A percentile compares a stretch with the other conserved stretches of the same genome.
These are phyloP conservation scores for Capitulum mitella DNA, from an alignment of 2,888 invertebrate genomes.

Conservation along the genomic window DNA sequence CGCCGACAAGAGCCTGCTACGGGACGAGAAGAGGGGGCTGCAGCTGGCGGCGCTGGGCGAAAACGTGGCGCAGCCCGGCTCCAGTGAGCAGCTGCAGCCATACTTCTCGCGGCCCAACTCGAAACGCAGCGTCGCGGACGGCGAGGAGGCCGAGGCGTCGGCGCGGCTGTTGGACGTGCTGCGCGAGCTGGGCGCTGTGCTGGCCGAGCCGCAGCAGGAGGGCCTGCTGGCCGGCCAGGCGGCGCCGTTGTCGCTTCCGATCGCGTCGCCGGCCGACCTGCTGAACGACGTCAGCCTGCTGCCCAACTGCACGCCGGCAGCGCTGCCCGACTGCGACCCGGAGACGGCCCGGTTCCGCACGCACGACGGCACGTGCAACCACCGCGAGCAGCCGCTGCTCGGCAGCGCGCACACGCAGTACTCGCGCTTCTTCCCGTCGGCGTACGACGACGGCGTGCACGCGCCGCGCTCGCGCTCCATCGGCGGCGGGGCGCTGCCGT, in stretches of 20 bases:
- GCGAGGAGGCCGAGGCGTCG: background rate
- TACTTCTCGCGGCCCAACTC: background rate
- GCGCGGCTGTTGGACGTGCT: background rate
- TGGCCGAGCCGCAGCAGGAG: background rate
- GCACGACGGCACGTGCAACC: conserved; percentile 13
- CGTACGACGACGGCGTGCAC: background rate
- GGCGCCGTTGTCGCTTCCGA: no score
- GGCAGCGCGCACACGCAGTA: background rate
- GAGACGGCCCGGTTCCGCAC: background rate
- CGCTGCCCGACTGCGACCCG: background rate
- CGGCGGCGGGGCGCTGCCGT: background rate
- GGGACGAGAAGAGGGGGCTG: no score
- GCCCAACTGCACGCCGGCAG: background rate
- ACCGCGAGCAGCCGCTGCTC: background rate
- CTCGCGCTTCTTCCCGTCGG: background rate
- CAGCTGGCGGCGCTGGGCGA: no score
- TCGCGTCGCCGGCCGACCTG: background rate
- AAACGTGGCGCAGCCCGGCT: background rate
- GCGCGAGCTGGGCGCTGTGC: background rate
- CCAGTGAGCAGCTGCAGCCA: background rate
- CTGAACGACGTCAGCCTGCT: background rate
- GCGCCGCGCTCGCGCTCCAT: background rate
- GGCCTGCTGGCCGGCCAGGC: background rate
- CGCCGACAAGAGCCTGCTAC: no score
- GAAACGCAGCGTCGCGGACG: background rate